These are phyloP conservation scores for Clanis bilineata DNA, from an alignment of 2,888 invertebrate species.

Conservation along the genomic window DNA sequence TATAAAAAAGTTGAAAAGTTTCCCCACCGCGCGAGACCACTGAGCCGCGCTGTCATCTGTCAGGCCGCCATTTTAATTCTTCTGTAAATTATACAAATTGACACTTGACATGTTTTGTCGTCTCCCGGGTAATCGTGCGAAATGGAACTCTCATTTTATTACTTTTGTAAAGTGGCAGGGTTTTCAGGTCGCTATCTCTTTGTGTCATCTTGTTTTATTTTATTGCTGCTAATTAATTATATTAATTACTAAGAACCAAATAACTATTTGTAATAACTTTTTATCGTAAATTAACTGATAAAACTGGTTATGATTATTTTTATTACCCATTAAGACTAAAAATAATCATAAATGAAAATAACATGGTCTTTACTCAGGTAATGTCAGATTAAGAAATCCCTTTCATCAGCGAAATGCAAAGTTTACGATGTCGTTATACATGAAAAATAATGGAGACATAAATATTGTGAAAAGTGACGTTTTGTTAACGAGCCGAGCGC, in stretches of 20 bases:
- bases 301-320: neutral
- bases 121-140: conserved; percentile 71
- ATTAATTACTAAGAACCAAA: neutral
- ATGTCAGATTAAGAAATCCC: conserved; percentile 27
- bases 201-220: conserved; percentile 34
- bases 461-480: conserved; percentile 77
- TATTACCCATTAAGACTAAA: neutral
- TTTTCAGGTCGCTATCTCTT: conserved; percentile 40
- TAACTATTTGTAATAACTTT: neutral
- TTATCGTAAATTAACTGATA: neutral
- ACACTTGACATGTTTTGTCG: conserved; percentile 78
- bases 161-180: conserved; percentile 48
- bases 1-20: conserved; percentile 27
- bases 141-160: conserved; percentile 67
- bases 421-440: conserved; percentile 67
- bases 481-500: conserved; percentile 70
- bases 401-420: conserved; percentile 52
- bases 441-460: conserved; percentile 78
- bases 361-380: neutral
- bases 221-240: conserved; percentile 4
- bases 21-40: conserved; percentile 28
- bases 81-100: conserved; percentile 74
- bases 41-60: conserved; percentile 68
- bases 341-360: neutral
- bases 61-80: conserved; percentile 71